A percentile compares a stretch with the other conserved stretches of the same genome.
These are phyloP conservation scores for Arizona elegans DNA, from an alignment of 2,113 vertebrate genomes.

Conservation along the genomic window DNA sequence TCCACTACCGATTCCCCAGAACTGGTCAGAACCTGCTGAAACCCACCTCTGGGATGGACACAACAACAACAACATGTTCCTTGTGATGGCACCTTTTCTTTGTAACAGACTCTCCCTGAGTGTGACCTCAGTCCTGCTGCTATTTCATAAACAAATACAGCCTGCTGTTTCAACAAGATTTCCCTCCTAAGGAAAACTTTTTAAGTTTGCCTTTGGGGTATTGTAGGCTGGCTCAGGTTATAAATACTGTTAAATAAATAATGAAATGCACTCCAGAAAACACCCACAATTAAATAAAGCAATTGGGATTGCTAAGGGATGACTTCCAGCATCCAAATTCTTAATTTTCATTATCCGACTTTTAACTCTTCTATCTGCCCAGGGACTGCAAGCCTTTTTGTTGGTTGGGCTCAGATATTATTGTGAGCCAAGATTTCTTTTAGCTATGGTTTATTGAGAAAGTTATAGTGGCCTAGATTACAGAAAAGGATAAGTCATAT, in stretches of 20 bases:
- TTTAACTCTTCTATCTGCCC: background rate
- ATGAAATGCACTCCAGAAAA: background rate
- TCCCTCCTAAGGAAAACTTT: background rate
- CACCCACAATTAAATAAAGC: background rate
- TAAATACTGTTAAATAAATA: background rate
- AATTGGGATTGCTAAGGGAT: background rate
- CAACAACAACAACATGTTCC: background rate
- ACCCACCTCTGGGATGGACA: background rate
- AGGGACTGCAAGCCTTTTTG: background rate
- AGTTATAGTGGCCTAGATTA: background rate
- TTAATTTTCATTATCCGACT: background rate
- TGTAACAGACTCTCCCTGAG: background rate
- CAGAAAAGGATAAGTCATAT: background rate
- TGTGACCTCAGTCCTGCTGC: background rate
- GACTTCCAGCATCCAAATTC: background rate
- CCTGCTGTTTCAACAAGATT: background rate
- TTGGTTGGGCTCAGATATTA: background rate
- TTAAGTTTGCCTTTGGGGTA: background rate
- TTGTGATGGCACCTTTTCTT: background rate
- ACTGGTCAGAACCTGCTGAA: too few species aligned
- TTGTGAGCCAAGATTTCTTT: background rate
- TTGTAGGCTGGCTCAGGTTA: background rate
- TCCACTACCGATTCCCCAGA: too few species aligned
- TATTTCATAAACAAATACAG: background rate
- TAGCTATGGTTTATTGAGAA: background rate